Evolutionary conservation across 2,113 vertebrate genomes (phyloP), one percentile per base, ranked within the genome.

Genomic region (Calcarius ornatus): DNA sequence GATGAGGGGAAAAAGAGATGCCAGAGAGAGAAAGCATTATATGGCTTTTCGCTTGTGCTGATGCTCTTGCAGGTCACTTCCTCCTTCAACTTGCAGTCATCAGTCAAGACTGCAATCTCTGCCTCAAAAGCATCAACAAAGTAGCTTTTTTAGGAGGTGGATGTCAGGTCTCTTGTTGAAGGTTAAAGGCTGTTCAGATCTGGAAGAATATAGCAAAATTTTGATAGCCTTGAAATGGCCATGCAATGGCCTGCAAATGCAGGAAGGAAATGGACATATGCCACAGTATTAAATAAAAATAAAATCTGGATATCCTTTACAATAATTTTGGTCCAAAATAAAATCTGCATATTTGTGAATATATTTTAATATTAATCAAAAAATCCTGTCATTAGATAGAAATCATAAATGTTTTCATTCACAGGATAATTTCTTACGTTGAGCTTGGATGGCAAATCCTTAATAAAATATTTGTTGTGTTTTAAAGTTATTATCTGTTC

Each of bases 71-170:
- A 5, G 12, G 7, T 56, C 13, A 43, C 18, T 27, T 47, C 20
- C 13, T 57, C 7, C 51, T 15, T 72, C 0, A 0, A 5, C 38
- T 37, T 71, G 22, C 30, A 68, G 10, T 37, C 33, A 50, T 3
- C 27, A 51, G 38, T 45, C 50, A 38, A 19, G 37, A 23, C 14
- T 1, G 3, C n/a, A 57, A 38, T 11, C 4, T 47, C 18, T 77
- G 19, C 33, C 19, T n/a, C 33, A 47, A 38, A 89, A 42, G 13
- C 19, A 30, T 45, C n/a, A 43, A 7, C 6, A 66, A 53, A 66
- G 33, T 19, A 8, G 6, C 5, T 5, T 28, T 73, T 70, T 87
- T 40, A 63, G 18, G 38, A 48, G 4, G 3, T 6, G 1, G 8
- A 50, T 61, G 11, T 10, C 12, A 30, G 5, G 13, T 68, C 5